Base-by-base conservation (phyloP, 2,113 vertebrate species). In the Tringa solitaria region DNA sequence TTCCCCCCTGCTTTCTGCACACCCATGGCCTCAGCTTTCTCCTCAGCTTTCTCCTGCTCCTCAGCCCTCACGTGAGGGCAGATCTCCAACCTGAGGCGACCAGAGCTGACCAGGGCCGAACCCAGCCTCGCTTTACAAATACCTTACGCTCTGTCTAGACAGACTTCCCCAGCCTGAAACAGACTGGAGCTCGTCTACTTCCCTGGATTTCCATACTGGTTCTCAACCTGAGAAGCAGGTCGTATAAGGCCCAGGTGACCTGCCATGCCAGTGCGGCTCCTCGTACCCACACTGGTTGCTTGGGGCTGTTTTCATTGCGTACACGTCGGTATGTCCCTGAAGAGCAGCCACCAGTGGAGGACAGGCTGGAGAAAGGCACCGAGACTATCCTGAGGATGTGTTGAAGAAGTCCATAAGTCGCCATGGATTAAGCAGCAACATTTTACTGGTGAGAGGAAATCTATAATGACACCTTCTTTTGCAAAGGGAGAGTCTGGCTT, bases 191-290 rank as follows among this genome's bases (percentile, higher is more conserved):
- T 68, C 73, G 4, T 53, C 5, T 2, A 23, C 46, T 78, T 56
- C 84, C 4, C 4, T 21, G 56, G 43, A 94, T 97, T 96, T 95
- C 93, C 96, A 95, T 97, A 96, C 95, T 73, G 91, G 94, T 95
- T 97, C 91, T 69, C 84, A 95, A 96, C 95, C 89, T 89, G 96
- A 94, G 93, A 73, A 96, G 94, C 95, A 96, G 95, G 96, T 97
- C 60, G 0, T 95, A 64, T 94, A 72, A 95, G 86, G 87, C 80
- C 14, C 23, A 0, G 2, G 63, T 67, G 89, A 67, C 1, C 17
- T 90, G 90, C 20, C 2, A 4, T 60, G 39, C 56, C 89, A 32
- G 14, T 8, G 63, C 19, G 54, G 73, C 74, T 63, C 57, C 57
- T 50, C 4, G 7, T 84, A 78, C 48, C 87, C 87, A 60, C 63